Evolutionary conservation across 2,888 invertebrate species (phyloP), one percentile per base, ranked within the genome.

Genomic region (Melanophora roralis): DNA sequence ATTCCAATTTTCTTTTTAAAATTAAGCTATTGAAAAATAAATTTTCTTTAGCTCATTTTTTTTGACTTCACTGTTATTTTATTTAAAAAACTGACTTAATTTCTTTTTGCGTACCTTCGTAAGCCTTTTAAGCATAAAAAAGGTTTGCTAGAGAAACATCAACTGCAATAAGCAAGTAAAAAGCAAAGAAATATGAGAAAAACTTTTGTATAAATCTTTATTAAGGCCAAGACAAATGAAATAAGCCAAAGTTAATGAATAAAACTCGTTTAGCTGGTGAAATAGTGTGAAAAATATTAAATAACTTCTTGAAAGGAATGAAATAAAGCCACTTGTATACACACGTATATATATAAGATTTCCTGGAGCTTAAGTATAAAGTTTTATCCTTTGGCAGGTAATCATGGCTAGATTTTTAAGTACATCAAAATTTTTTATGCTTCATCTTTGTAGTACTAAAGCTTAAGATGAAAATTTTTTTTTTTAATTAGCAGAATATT

Each of bases 211-310:
- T 76, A 79, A 79, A 79, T 79, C 79, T 67, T 75, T 79, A 55
- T 79, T 79, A 79, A 71, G 71, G 71, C 75, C 71, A 79, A 75
- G 75, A 79, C 79, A 79, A 79, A 79, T 79, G 75, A 79, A 79
- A 79, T 79, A 79, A 79, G 75, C 79, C 79, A 79, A 71, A 79
- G 75, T 79, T 79, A 79, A 79, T 79, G 79, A 79, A 79, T 76
- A 79, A 79, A 76, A 79, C 79, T 79, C 75, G 47, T 79, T 75
- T 67, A 72, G 71, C 62, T 59, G 53, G 75, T 67, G 71, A 76
- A 79, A 76, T 76, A 72, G 79, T 79, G 79, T 79, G 79, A 79
- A 79, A 79, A 79, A 76, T 79, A 76, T 79, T 72, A 79, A 74
- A 75, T 49, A 79, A 53, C 45, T 59, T 14, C 69, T 36, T 8